These are phyloP conservation scores for Chaetorhynchus papuensis DNA, from an alignment of 2,113 vertebrate genomes.

Conservation along the genomic window DNA sequence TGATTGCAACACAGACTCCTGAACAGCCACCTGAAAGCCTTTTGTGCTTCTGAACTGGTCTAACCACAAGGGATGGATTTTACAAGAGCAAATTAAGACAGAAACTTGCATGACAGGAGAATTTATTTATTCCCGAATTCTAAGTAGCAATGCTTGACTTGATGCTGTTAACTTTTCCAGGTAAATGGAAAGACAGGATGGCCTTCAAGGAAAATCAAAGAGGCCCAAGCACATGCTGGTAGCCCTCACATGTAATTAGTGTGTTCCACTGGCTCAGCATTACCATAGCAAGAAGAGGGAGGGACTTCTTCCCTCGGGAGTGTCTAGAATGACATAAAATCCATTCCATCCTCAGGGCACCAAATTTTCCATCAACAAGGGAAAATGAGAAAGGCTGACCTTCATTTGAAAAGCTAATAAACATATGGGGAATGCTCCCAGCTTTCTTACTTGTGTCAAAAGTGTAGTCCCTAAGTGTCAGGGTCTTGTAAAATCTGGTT, in stretches of 20 bases:
- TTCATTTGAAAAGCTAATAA: neutral
- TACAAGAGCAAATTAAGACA: neutral
- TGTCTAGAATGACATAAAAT: neutral
- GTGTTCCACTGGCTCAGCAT: neutral
- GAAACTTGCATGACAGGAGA: neutral
- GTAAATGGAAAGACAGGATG: neutral
- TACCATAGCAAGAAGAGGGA: neutral
- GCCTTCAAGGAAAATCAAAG: neutral
- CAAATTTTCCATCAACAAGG: neutral
- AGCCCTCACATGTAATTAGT: neutral
- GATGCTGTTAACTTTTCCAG: neutral
- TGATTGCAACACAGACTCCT: neutral
- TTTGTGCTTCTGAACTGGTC: neutral
- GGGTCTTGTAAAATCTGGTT: neutral
- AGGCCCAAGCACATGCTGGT: rapidly evolving
- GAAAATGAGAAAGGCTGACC: neutral
- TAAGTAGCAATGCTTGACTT: neutral
- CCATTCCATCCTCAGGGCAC: neutral
- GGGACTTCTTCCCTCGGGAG: neutral
- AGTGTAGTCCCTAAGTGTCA: neutral
- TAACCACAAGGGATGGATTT: neutral
- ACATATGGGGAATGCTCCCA: neutral
- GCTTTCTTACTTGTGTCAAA: neutral
- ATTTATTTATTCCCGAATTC: neutral
- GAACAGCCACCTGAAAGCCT: neutral